A percentile compares a stretch with the other conserved stretches of the same genome.
Conservation (phyloP, 2,888 invertebrate species). For the Meganola albula region DNA sequence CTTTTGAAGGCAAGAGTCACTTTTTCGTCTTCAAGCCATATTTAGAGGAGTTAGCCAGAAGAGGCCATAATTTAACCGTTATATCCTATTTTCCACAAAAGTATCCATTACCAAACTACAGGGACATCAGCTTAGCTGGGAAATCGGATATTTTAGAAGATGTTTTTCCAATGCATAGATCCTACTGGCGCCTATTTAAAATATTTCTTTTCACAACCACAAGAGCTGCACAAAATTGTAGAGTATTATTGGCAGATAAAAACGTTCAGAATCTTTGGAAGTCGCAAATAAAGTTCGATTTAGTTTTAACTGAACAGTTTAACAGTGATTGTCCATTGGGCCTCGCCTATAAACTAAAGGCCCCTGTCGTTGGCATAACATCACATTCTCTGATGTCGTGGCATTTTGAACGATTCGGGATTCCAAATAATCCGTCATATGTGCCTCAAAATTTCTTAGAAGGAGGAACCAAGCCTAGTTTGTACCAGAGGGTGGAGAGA, state of each 20-base stretch:
- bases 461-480: slow-evolving; percentile 56
- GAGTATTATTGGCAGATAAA: slow-evolving; percentile 45
- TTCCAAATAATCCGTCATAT: slow-evolving; percentile 78
- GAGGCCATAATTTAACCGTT: slow-evolving; percentile 82
- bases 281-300: slow-evolving; percentile 77
- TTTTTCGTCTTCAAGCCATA: slow-evolving; percentile 80
- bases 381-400: slow-evolving; percentile 80
- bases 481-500: slow-evolving; percentile 56
- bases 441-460: slow-evolving; percentile 73
- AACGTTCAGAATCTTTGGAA: slow-evolving; percentile 51
- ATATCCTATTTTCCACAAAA: slow-evolving; percentile 80
- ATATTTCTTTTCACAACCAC: slow-evolving; percentile 32
- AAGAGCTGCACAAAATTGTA: slow-evolving; percentile 52
- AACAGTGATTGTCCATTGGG: slow-evolving; percentile 84
- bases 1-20: slow-evolving; percentile 83
- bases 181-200: slow-evolving; percentile 35
- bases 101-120: slow-evolving; percentile 71
- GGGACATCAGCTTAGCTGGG: slow-evolving; percentile 74
- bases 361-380: slow-evolving; percentile 78
- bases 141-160: slow-evolving; percentile 37
- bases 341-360: slow-evolving; percentile 79
- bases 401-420: slow-evolving; percentile 75
- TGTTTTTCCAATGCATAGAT: slow-evolving; percentile 34
- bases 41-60: slow-evolving; percentile 75
- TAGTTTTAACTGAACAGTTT: slow-evolving; percentile 83